Evolutionary conservation across 2,797 vertebrate species (phyloP).

Genomic region (Gymnothorax javanicus): DNA sequence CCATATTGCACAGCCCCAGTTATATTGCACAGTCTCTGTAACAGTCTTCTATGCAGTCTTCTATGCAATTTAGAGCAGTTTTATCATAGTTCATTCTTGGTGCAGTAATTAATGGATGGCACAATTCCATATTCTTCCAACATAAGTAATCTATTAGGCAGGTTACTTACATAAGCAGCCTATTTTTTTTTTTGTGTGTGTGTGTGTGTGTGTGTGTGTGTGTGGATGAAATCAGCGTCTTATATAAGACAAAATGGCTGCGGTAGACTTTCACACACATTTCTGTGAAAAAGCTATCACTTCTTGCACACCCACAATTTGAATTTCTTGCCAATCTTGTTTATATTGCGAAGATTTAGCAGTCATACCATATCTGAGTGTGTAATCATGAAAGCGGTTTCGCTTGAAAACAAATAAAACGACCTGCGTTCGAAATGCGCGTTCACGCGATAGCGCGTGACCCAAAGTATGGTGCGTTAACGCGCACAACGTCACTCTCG

Average conservation of each 20-base stretch:
- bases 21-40: no score
- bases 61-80: not conserved
- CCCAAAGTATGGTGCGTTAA: conserved; percentile 43
- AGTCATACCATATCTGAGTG: not conserved
- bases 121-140: not conserved
- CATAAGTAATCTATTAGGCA: no score
- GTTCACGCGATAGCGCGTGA: conserved; percentile 59
- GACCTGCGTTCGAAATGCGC: conserved; percentile 56
- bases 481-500: conserved; percentile 63
- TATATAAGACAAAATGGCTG: conserved; percentile 69
- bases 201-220: not conserved
- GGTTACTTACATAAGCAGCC: no score
- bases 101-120: not conserved
- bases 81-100: not conserved
- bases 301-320: not conserved
- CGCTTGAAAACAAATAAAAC: conserved; percentile 40
- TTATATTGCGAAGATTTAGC: not conserved
- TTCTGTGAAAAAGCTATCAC: conserved; percentile 19
- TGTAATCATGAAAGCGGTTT: not conserved
- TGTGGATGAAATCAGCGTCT: not conserved
- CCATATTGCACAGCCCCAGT: no score
- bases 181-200: not conserved
- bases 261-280: conserved; percentile 37
- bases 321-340: not conserved
- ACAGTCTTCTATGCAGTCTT: no score